Evolutionary conservation across 2,888 invertebrate species (phyloP), one percentile per base, ranked within the genome.

Genomic region (Cephus pulcher): DNA sequence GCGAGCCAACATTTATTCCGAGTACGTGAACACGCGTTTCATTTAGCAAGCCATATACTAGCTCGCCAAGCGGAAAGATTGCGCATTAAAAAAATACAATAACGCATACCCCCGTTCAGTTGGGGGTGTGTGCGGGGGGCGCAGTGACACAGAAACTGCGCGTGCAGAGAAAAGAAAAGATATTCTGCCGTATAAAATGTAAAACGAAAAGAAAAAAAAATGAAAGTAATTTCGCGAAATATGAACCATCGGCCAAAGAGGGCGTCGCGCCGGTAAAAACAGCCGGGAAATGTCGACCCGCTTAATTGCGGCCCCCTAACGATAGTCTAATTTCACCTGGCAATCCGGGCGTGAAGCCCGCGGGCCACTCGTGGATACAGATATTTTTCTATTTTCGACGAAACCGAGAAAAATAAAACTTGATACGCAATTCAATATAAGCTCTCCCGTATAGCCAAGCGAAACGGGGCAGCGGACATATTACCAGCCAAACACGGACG

Each of bases 361-460:
- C 40, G 30, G 40, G 40, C 4, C 12, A 15, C 40, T 40, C 6
- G 40, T 0, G 40, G 40, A 40, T 40, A 40, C 15, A 40, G 40
- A 40, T 70, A 30, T 70, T 30, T 70, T 30, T 70, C 30, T 33
- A 15, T 30, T 70, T 30, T 70, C 70, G 15, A 30, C 15, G 70
- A 33, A 32, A 79, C 77, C 79, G 84, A 77, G 84, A 80, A 87
- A 88, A 87, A 87, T 86, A 88, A 84, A 86, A 80, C 83, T 83
- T 80, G 80, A 80, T 79, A 79, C 82, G 77, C 77, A 81, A 86
- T 79, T 83, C 85, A 83, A 87, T 87, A 88, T 85, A 83, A 84
- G 83, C 82, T 77, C 82, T 76, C 11, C 6, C 70, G n/a, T 30
- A 30, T 30, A 30, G 37, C 37, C 37, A 30, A 30, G 32, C 30